Evolutionary conservation across 1,140 invertebrate species (phyloP), one percentile per base, ranked within the genome.

Genomic region (Coptotermes formosanus): DNA sequence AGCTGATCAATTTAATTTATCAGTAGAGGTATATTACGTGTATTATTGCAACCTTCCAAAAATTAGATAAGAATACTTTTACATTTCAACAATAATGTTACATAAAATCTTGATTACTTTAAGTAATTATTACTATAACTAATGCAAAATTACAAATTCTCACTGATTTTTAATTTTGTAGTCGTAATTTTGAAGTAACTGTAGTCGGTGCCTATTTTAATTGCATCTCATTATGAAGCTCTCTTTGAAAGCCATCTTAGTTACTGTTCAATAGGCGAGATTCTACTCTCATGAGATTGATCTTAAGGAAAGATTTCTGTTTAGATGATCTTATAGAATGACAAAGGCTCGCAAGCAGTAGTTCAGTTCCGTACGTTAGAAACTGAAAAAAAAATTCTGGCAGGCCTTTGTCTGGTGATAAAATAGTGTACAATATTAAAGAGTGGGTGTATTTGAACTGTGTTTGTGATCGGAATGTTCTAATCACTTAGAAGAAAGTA

Each of bases 81-180:
- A 30, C n/a, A 11, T n/a, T 75, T n/a, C 64, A 30, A 16, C 64
- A 75, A 25, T 30, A 75, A 75, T 14, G 9, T n/a, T 75, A 30
- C 64, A 9, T 9, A n/a, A 75, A 30, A 30, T 25, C 9, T 25
- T 30, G 19, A 64, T 16, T 25, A 12, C 59, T 8, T n/a, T 21
- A 7, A 25, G 59, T 64, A 75, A 75, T 30, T 8, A 30, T 55
- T n/a, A 30, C 64, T 30, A 2, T 12, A 30, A 75, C 7, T 25
- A 30, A 11, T n/a, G 14, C 38, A n/a, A 75, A 75, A 30, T 75
- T 75, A 30, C 64, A 75, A 75, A 25, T 75, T 75, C 25, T 30
- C n/a, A 75, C 25, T 75, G 64, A 25, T 75, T 75, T n/a, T 75
- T 75, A 75, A 75, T 75, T 75, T 75, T 64, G n/a, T 30, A 75